Conservation (phyloP, 2,888 invertebrate species). For the Trimorus sp. region DNA sequence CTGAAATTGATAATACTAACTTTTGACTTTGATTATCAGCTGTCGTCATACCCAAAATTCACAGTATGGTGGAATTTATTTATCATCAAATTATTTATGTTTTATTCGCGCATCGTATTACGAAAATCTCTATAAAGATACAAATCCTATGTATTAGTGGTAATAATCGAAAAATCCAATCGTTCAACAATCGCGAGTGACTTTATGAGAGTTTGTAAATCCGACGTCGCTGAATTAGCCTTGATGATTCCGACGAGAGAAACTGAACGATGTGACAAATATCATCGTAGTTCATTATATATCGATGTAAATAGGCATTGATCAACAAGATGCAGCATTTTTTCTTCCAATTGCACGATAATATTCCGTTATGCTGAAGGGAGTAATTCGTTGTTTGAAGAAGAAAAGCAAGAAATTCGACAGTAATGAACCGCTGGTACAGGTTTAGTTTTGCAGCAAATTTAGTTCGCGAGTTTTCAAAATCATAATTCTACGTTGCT, state of each 20-base stretch:
- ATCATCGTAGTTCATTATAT: conserved; percentile 32
- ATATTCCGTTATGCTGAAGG: background rate
- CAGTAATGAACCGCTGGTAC: no score
- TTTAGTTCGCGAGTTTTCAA: background rate
- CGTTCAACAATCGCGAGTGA: conserved; percentile 15
- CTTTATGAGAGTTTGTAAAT: conserved; percentile 17
- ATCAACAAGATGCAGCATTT: conserved; percentile 19
- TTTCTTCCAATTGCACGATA: conserved; percentile 32
- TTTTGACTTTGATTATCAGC: background rate
- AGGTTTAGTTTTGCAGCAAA: background rate
- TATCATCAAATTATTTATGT: background rate
- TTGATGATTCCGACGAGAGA: conserved; percentile 9
- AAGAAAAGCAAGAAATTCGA: conserved; percentile 2
- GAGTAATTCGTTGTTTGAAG: background rate
- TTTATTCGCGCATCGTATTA: conserved; percentile 14
- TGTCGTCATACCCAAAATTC: no score
- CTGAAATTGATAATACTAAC: no score
- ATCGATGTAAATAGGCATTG: conserved; percentile 59
- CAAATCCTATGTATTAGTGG: conserved; percentile 34
- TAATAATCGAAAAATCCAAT: conserved; percentile 37
- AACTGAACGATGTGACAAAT: conserved; percentile 4
- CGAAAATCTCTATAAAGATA: conserved; percentile 19
- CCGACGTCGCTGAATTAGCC: background rate
- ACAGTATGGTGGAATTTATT: no score
- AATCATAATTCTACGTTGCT: background rate